phyloP scores from a whole-genome alignment of 2,888 invertebrate species.

The Catocala nupta region DNA sequence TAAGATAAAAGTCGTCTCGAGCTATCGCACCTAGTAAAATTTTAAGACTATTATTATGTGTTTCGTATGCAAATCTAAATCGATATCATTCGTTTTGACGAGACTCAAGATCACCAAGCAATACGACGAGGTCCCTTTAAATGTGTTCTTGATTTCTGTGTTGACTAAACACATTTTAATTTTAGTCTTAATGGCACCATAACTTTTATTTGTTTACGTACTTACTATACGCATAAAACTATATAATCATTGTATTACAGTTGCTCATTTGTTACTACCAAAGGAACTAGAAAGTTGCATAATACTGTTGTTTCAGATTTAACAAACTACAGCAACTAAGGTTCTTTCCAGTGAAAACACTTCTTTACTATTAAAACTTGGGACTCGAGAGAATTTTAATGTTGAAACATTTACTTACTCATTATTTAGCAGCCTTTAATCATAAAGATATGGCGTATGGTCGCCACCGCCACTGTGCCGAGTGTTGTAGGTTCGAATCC shows the following conservation, averaged over 20 bases:
- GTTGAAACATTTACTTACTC: conserved; percentile 25
- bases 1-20: conserved; percentile 47
- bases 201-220: not conserved
- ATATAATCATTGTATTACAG: too few species aligned
- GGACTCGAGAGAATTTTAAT: conserved; percentile 22
- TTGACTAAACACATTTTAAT: conserved; percentile 8
- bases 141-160: conserved; percentile 19
- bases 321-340: too few species aligned
- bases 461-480: too few species aligned
- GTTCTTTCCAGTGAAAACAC: too few species aligned
- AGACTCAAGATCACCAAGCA: conserved; percentile 21
- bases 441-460: conserved; percentile 22
- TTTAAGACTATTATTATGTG: conserved; percentile 60
- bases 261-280: too few species aligned
- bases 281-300: too few species aligned
- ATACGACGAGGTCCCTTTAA: conserved; percentile 12
- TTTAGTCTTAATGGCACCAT: not conserved
- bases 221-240: too few species aligned
- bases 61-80: conserved; percentile 69
- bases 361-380: too few species aligned
- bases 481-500: too few species aligned
- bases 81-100: conserved; percentile 55
- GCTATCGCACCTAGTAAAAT: conserved; percentile 54
- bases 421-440: conserved; percentile 34
- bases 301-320: too few species aligned